Conservation (phyloP, 1,140 invertebrate genomes). For the Campoletis sonorensis region DNA sequence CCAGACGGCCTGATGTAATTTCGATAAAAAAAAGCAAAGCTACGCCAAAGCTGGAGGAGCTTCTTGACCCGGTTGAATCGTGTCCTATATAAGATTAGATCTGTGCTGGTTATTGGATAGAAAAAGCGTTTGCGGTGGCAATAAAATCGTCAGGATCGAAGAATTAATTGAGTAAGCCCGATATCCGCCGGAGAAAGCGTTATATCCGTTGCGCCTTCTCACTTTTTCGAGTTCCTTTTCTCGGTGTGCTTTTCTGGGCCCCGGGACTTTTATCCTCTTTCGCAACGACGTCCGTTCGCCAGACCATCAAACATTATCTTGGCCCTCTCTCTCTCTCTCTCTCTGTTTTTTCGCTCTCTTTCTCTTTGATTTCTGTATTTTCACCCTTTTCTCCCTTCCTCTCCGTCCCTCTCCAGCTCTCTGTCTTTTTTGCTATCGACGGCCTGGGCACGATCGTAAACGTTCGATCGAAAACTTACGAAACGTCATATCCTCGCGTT, state of each 20-base stretch:
- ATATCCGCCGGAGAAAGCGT: conserved; percentile 21
- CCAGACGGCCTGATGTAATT: background rate
- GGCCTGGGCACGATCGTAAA: background rate
- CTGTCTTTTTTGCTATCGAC: background rate
- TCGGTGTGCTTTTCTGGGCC: background rate
- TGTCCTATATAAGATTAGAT: background rate
- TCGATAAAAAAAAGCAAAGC: background rate
- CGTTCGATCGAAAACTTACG: background rate
- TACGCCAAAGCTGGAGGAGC: background rate
- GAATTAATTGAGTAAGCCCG: conserved; percentile 29
- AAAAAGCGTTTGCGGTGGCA: background rate
- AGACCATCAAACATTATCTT: background rate
- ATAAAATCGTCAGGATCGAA: conserved; percentile 28
- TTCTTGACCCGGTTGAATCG: background rate
- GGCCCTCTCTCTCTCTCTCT: background rate
- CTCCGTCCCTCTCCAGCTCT: no score
- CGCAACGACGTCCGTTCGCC: background rate
- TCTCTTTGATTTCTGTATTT: background rate
- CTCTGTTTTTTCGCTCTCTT: background rate
- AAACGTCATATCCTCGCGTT: background rate
- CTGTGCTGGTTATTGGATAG: conserved; percentile 5
- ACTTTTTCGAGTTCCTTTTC: conserved; percentile 16
- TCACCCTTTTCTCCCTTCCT: background rate
- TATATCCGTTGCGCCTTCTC: conserved; percentile 2
- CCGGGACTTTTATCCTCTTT: background rate